Base-by-base conservation (phyloP, 1,140 invertebrate genomes). In the Rhysida immarginata region DNA sequence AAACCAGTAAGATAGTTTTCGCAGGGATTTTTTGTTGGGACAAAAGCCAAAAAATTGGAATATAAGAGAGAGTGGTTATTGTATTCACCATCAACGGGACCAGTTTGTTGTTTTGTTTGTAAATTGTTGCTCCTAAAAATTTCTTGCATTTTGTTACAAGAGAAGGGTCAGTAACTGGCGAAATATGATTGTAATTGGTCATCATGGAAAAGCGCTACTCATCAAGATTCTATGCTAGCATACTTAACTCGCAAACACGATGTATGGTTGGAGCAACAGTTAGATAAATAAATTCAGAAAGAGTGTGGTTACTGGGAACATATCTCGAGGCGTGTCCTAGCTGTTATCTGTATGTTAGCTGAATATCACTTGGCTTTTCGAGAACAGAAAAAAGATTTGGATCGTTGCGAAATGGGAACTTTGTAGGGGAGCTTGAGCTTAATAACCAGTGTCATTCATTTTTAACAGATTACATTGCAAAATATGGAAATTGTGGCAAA, bases 321-420 rank as follows among this genome's bases (percentile, higher is more conserved):
- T 49, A 52, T 61, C n/a, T 49, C 56, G 26, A 44, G 24, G n/a
- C 21, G 46, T 43, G 44, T 61, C 56, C 49, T 57, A 57, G 57
- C 43, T 57, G 56, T 59, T 53, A 59, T 59, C 60, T 29, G 58
- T 58, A 59, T 54, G 35, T 58, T 61, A 54, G 50, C 55, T 53
- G 52, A 56, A 59, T 35, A 54, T 54, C 59, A 57, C 53, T 53
- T 59, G 58, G 29, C 57, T 57, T 59, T 64, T 56, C 41, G 55
- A 57, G 58, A 55, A 52, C 52, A 56, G 43, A 61, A 44, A 55
- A 62, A 58, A 64, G 45, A 26, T 59, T 60, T 59, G 57, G 54
- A 57, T 63, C 57, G 56, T 58, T 59, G 58, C 35, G 60, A 27
- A 58, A 61, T 59, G 49, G 52, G n/a, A 58, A 60, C 56, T 62